Evolutionary conservation across 2,797 vertebrate species (phyloP).

Genomic region (Coregonus sp.): DNA sequence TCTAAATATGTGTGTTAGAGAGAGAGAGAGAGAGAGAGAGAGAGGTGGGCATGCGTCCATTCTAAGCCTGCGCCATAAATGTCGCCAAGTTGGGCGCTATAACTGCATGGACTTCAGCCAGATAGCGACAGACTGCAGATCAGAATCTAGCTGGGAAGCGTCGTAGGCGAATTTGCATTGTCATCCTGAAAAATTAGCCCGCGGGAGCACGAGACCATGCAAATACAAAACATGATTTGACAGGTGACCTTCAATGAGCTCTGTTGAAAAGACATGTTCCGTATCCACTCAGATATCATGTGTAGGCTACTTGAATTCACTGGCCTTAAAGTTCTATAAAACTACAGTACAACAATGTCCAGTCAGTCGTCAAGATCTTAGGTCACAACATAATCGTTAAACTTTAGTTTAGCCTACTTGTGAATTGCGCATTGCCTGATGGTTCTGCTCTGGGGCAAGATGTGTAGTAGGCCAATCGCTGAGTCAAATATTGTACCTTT

Average conservation of each 20-base stretch:
- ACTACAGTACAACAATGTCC: too few species aligned
- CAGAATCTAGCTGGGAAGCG: conserved; percentile 17
- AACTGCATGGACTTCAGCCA: conserved; percentile 36
- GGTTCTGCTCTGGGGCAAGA: not conserved
- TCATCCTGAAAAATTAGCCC: conserved; percentile 23
- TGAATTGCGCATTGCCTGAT: not conserved
- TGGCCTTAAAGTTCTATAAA: too few species aligned
- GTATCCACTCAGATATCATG: too few species aligned
- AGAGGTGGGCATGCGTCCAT: not conserved
- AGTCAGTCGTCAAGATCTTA: too few species aligned
- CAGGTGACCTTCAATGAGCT: not conserved
- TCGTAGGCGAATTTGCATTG: conserved; percentile 23
- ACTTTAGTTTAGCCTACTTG: not conserved
- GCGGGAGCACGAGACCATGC: conserved; percentile 6
- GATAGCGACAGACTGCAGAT: conserved; percentile 51
- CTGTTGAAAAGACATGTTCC: not conserved
- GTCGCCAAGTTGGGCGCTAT: conserved; percentile 22
- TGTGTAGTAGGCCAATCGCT: not conserved
- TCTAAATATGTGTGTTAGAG: not conserved
- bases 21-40: not conserved
- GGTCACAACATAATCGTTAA: not conserved
- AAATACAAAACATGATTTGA: not conserved
- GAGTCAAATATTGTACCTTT: not conserved
- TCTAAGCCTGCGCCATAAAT: conserved; percentile 1
- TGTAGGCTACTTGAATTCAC: too few species aligned